Percentiles rank a stretch among this genome's conserved stretches.
phyloP scores from a whole-genome alignment of 2,113 vertebrate genomes.

The Melanostigma gelatinosum region DNA sequence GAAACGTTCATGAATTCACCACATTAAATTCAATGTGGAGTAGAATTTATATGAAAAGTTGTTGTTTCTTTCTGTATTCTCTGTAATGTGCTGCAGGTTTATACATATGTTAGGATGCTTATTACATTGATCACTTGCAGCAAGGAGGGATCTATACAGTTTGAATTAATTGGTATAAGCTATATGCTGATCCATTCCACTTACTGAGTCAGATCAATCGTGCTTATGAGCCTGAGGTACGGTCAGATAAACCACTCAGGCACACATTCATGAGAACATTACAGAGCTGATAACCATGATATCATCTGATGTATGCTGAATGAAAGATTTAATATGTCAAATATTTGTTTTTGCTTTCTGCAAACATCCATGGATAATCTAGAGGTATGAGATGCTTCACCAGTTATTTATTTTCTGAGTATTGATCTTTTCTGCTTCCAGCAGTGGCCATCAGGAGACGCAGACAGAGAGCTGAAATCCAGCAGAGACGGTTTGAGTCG shows the following conservation, averaged over 20 bases:
- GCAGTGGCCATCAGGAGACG: conserved; percentile 47
- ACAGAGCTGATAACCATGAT: background rate
- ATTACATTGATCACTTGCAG: conserved; percentile 9
- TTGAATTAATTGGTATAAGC: conserved; percentile 32
- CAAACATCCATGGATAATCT: background rate
- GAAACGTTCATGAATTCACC: conserved; percentile 5
- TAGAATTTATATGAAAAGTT: background rate
- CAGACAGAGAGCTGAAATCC: conserved; percentile 37
- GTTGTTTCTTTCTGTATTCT: background rate
- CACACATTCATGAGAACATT: conserved; percentile 22
- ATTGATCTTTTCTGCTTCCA: conserved; percentile 61
- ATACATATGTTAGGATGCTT: background rate
- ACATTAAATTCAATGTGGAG: background rate
- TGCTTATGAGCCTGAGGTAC: conserved; percentile 42
- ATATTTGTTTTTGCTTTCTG: background rate
- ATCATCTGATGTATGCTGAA: conserved; percentile 6
- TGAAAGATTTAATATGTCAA: background rate
- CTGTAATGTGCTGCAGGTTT: background rate
- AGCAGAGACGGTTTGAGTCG: conserved; percentile 12
- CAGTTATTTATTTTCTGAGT: conserved; percentile 23
- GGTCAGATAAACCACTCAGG: conserved; percentile 34
- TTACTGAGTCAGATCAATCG: conserved; percentile 58
- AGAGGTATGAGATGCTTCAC: background rate
- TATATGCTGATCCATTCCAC: conserved; percentile 55
- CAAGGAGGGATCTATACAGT: conserved; percentile 1